These are phyloP conservation scores for Micropoecilia bifurca DNA, from an alignment of 2,797 vertebrate genomes.

Conservation along the genomic window DNA sequence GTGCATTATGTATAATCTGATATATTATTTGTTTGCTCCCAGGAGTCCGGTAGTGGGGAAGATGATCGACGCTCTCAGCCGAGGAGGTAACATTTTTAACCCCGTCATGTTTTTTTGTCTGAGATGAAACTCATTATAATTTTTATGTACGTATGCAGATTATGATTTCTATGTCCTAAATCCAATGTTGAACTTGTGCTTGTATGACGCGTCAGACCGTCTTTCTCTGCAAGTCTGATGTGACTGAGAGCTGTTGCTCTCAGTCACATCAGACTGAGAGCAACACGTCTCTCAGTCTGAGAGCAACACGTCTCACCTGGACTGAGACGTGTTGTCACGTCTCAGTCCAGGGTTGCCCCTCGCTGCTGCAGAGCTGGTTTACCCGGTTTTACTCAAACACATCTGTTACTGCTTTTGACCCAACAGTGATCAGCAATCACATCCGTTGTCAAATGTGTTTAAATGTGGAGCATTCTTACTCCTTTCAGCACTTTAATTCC, in stretches of 20 bases:
- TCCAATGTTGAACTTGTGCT: background rate
- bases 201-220: constrained; percentile 12
- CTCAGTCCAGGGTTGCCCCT: constrained; percentile 29
- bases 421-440: constrained; percentile 24
- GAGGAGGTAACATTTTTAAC: constrained; percentile 86
- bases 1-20: background rate
- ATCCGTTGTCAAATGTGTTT: constrained; percentile 29
- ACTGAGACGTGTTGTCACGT: constrained; percentile 39
- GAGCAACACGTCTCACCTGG: no score
- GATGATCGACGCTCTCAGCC: constrained; percentile 97
- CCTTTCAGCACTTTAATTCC: constrained; percentile 21
- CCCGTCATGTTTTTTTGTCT: background rate
- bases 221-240: constrained; percentile 22
- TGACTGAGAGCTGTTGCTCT: constrained; percentile 38
- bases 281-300: no score
- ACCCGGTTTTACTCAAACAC: constrained; percentile 57
- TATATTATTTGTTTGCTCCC: constrained; percentile 1
- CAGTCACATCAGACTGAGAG: no score
- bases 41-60: constrained; percentile 98
- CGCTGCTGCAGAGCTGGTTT: constrained; percentile 61
- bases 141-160: background rate
- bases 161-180: background rate
- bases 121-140: constrained; percentile 13
- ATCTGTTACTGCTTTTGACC: constrained; percentile 26
- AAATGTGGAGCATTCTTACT: constrained; percentile 37